These are phyloP conservation scores for Phalacrocorax pelagicus DNA, from an alignment of 2,113 vertebrate species.

Conservation along the genomic window DNA sequence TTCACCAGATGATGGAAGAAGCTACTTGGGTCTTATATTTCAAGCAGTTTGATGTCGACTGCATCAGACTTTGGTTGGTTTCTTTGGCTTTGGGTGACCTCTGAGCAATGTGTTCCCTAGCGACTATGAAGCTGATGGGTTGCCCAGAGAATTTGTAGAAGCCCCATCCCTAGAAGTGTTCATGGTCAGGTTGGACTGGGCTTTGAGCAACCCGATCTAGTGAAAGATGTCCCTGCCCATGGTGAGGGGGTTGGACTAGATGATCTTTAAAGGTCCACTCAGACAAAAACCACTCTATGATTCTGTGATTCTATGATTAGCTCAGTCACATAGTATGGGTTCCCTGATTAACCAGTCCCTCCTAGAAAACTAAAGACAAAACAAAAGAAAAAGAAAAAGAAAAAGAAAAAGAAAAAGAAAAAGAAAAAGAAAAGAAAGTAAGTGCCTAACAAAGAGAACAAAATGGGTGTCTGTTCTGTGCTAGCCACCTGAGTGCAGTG, in stretches of 20 bases:
- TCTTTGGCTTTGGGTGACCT: background rate
- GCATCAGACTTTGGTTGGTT: background rate
- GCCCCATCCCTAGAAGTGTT: background rate
- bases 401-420: background rate
- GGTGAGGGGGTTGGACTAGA: background rate
- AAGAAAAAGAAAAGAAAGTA: background rate
- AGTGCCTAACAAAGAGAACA: background rate
- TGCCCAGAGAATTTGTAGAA: background rate
- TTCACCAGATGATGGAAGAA: background rate
- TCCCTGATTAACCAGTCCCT: background rate
- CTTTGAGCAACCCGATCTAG: background rate
- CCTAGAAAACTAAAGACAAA: background rate
- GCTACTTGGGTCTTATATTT: background rate
- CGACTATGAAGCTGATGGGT: background rate
- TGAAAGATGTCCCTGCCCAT: background rate
- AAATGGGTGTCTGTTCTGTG: background rate
- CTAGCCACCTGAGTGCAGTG: background rate
- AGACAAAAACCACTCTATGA: background rate
- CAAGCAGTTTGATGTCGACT: background rate
- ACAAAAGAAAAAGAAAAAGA: too few relatives aligned
- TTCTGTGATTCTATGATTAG: background rate
- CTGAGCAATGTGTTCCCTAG: background rate
- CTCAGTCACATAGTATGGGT: background rate
- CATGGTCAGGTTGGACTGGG: background rate
- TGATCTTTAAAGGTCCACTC: background rate